Percentiles rank a stretch among this genome's conserved stretches.
phyloP scores from a whole-genome alignment of 64 coral and sea anemone genomes.

The Anthopleura sola region DNA sequence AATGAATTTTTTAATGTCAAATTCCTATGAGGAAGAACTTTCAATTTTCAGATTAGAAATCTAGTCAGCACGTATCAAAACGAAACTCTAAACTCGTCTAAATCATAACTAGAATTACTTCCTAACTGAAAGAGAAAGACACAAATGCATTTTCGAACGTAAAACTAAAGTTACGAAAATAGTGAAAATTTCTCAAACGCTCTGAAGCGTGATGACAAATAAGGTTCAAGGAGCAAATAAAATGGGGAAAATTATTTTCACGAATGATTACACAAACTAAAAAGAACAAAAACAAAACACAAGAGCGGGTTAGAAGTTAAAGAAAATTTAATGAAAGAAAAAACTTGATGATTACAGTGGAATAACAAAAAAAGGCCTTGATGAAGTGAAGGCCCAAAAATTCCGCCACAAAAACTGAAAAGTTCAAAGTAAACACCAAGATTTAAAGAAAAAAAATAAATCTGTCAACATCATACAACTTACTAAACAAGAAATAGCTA shows the following conservation, averaged over 20 bases:
- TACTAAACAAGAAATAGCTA: neutral
- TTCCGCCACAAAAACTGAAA: slow-evolving; percentile 10
- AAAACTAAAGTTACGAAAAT: neutral
- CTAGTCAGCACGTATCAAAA: neutral
- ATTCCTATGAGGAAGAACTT: neutral
- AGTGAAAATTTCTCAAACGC: neutral
- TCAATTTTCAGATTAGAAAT: neutral
- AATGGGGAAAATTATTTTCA: neutral
- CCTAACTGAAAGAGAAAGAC: slow-evolving; percentile 12
- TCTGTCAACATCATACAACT: slow-evolving; percentile 12
- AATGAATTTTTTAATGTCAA: neutral
- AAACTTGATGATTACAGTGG: neutral
- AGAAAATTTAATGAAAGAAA: slow-evolving; percentile 35
- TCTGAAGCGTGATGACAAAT: neutral
- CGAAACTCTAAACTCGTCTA: neutral
- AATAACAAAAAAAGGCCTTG: slow-evolving; percentile 6
- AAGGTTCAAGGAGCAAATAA: slow-evolving; percentile 1
- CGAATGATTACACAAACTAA: slow-evolving; percentile 2
- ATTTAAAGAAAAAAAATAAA: slow-evolving; percentile 6
- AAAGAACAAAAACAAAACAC: slow-evolving; percentile 19
- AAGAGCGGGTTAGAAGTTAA: slow-evolving; percentile 26
- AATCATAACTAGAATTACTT: neutral
- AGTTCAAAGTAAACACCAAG: slow-evolving; percentile 1
- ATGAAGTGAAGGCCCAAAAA: neutral
- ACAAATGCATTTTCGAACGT: neutral